Conservation (phyloP, 2,888 invertebrate genomes). For the Lepidocyrtoides sp. region DNA sequence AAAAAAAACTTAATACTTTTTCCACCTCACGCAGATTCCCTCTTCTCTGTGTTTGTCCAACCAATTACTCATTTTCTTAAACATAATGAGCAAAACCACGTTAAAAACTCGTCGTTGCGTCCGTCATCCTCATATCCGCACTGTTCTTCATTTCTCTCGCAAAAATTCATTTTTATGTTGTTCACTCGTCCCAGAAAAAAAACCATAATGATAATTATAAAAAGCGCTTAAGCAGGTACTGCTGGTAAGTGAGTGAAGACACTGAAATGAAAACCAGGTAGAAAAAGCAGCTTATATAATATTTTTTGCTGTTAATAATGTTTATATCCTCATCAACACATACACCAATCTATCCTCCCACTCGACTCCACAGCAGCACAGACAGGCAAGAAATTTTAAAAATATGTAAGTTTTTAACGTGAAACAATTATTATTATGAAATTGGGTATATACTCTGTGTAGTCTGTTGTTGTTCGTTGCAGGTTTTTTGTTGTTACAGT, state of each 20-base stretch:
- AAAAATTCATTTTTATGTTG: conserved; percentile 30
- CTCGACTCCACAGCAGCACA: conserved; percentile 2
- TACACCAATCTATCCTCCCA: conserved; percentile 11
- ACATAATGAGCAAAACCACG: conserved; percentile 55
- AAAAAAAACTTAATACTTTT: neutral
- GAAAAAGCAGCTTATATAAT: neutral
- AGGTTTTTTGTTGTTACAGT: conserved; percentile 52
- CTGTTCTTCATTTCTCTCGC: neutral
- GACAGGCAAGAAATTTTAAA: conserved; percentile 41
- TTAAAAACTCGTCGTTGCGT: conserved; percentile 50
- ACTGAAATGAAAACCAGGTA: conserved; percentile 19
- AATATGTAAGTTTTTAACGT: conserved; percentile 45
- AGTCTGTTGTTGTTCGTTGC: conserved; percentile 1
- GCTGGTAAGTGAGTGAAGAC: neutral
- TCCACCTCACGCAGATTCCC: conserved; percentile 71
- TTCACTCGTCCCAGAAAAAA: conserved; percentile 45
- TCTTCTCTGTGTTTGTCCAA: conserved; percentile 62
- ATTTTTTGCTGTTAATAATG: conserved; percentile 50
- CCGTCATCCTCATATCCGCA: conserved; percentile 48
- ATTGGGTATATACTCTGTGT: neutral
- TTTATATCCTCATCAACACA: conserved; percentile 60
- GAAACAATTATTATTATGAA: conserved; percentile 52
- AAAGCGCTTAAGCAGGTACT: neutral
- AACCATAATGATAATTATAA: conserved; percentile 41
- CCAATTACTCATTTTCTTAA: conserved; percentile 64